These are phyloP conservation scores for Rhinichthys klamathensis DNA, from an alignment of 2,113 vertebrate species.

Conservation along the genomic window DNA sequence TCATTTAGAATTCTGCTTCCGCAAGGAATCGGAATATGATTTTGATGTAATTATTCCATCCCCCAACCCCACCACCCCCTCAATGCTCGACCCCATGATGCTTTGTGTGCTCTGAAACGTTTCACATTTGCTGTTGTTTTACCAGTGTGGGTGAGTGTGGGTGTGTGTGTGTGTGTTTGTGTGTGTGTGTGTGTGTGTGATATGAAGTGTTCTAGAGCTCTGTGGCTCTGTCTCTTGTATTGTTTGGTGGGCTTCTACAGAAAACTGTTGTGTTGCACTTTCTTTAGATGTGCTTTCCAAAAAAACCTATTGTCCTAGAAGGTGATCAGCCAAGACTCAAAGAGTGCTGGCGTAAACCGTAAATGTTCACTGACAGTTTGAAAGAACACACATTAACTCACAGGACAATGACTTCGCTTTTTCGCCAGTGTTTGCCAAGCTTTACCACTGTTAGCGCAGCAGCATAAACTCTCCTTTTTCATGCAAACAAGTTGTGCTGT, in stretches of 20 bases:
- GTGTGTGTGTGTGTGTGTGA: background rate
- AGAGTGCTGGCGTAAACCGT: slow-evolving; percentile 36
- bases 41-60: slow-evolving; percentile 52
- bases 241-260: background rate
- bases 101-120: slow-evolving; percentile 21
- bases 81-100: background rate
- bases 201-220: slow-evolving; percentile 38
- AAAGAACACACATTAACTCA: slow-evolving; percentile 41
- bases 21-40: slow-evolving; percentile 49
- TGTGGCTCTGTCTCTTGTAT: slow-evolving; percentile 7
- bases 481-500: slow-evolving; percentile 2
- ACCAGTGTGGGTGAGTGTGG: background rate
- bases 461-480: too few relatives aligned
- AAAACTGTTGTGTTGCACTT: background rate
- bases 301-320: background rate
- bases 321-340: background rate
- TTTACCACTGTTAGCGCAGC: slow-evolving; percentile 46
- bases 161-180: too few relatives aligned
- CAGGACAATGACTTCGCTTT: slow-evolving; percentile 47
- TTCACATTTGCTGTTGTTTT: slow-evolving; percentile 10
- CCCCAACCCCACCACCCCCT: background rate
- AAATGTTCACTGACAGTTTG: slow-evolving; percentile 44
- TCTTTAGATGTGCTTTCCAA: slow-evolving; percentile 13
- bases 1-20: slow-evolving; percentile 56
- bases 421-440: slow-evolving; percentile 44